Percentiles rank a stretch among this genome's conserved stretches.
Conservation (phyloP, 1,140 invertebrate species). For the Tribolium madens region DNA sequence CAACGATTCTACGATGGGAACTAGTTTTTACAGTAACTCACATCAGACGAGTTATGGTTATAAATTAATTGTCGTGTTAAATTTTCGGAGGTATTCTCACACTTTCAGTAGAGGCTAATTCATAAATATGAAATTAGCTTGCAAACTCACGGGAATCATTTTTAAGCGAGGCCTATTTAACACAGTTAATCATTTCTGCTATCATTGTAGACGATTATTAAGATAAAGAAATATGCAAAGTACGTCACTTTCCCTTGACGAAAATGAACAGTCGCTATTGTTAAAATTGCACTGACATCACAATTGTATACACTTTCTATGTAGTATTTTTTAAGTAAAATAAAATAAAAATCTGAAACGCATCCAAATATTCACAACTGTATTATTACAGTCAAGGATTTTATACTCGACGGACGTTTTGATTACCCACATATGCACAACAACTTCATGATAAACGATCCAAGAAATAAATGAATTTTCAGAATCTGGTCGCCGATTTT, state of each 20-base stretch:
- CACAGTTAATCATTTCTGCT: not conserved
- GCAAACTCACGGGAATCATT: conserved; percentile 4
- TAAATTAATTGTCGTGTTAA: conserved; percentile 15
- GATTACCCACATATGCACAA: too few species aligned
- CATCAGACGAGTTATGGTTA: conserved; percentile 8
- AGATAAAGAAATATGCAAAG: not conserved
- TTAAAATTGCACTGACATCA: not conserved
- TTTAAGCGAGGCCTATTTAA: not conserved
- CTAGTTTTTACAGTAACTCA: conserved; percentile 23
- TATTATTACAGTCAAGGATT: not conserved
- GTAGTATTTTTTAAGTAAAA: not conserved
- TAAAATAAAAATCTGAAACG: too few species aligned
- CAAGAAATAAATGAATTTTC: not conserved
- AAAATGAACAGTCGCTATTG: not conserved
- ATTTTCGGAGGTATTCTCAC: conserved; percentile 16
- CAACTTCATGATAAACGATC: not conserved
- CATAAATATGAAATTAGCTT: not conserved
- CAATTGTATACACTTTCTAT: not conserved
- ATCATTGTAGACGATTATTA: not conserved
- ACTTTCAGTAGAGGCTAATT: conserved; percentile 8
- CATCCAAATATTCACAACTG: not conserved
- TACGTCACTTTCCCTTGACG: not conserved
- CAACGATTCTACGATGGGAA: conserved; percentile 9
- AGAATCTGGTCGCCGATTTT: not conserved
- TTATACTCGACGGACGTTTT: not conserved